These are phyloP conservation scores for Habrosyne pyritoides DNA, from an alignment of 2,888 invertebrate genomes.

Conservation along the genomic window DNA sequence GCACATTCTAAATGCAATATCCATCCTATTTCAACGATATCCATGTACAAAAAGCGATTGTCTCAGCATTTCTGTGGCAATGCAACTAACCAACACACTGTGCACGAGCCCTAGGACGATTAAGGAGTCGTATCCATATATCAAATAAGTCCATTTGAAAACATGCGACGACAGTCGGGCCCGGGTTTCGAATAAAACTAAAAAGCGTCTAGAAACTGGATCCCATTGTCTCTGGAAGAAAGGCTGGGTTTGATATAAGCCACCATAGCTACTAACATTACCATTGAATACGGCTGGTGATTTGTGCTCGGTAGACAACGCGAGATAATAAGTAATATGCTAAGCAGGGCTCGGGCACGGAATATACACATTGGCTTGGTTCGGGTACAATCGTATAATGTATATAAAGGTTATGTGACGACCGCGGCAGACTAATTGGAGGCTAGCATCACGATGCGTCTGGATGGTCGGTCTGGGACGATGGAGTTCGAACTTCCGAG, in stretches of 20 bases:
- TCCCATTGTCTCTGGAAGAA: constrained; percentile 3
- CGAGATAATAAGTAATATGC: constrained; percentile 67
- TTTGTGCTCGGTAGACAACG: constrained; percentile 47
- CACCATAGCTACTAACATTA: neutral
- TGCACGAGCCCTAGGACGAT: neutral
- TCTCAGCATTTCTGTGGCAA: neutral
- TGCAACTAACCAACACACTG: neutral
- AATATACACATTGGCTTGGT: neutral
- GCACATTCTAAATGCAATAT: neutral
- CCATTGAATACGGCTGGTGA: constrained; percentile 61
- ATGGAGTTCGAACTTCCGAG: neutral
- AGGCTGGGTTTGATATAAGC: neutral
- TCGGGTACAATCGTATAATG: neutral
- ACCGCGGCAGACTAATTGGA: neutral
- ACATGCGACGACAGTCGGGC: neutral
- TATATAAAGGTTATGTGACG: neutral
- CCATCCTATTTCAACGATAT: too few relatives aligned
- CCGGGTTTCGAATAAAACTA: neutral
- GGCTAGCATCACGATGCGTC: neutral
- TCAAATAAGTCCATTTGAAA: constrained; percentile 3
- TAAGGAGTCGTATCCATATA: neutral
- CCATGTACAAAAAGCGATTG: neutral
- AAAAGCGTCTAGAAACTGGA: neutral
- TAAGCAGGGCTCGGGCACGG: constrained; percentile 36
- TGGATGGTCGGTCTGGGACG: neutral